Evolutionary conservation across 2,888 invertebrate species (phyloP).

Genomic region (Periphyllus acericola): DNA sequence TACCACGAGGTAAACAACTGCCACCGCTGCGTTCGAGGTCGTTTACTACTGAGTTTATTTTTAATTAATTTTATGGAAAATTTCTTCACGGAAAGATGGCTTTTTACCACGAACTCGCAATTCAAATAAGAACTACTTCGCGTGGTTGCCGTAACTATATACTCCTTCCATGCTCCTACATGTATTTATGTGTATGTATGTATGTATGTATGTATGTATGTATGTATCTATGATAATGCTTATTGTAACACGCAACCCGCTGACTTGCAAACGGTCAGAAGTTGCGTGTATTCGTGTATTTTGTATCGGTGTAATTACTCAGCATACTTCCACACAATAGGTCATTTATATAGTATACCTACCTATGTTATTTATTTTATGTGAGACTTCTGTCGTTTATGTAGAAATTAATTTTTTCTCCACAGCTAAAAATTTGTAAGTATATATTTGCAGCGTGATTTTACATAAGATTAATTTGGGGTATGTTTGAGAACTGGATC

Average conservation of each 20-base stretch:
- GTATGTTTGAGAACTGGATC: constrained; percentile 20
- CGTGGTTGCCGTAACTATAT: not conserved
- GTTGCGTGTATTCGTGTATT: not conserved
- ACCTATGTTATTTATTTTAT: no score
- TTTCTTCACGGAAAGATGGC: constrained; percentile 6
- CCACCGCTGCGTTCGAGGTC: constrained; percentile 6
- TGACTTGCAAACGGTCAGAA: not conserved
- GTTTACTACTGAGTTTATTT: not conserved
- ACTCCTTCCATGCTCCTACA: not conserved
- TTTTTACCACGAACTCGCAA: not conserved
- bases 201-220: no score
- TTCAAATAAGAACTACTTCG: not conserved
- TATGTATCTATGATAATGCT: not conserved
- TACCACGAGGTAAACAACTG: not conserved
- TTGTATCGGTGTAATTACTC: not conserved
- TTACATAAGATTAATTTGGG: not conserved
- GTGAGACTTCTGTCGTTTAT: no score
- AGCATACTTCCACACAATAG: not conserved
- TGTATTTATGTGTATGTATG: not conserved
- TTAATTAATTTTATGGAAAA: constrained; percentile 9
- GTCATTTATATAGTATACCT: no score
- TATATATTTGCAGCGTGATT: no score
- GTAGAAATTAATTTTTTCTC: no score
- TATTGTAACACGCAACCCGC: not conserved
- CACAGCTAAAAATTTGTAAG: no score